Evolutionary conservation across 2,888 invertebrate species (phyloP).

Genomic region (Caenorhabditis sp.): DNA sequence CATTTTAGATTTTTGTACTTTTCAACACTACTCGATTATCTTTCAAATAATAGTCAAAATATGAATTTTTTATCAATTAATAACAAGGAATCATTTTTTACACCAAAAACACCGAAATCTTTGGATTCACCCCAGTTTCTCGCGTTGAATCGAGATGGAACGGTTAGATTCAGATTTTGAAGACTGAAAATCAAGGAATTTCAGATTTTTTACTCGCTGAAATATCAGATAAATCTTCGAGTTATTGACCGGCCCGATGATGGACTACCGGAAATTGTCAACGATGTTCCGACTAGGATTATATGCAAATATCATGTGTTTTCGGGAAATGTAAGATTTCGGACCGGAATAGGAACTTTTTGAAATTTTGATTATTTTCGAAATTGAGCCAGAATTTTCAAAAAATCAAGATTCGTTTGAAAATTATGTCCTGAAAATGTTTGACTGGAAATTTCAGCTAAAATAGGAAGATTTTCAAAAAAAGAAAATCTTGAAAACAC

Average conservation of each 20-base stretch:
- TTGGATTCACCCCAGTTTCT: slow-evolving; percentile 16
- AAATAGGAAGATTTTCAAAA: too few relatives aligned
- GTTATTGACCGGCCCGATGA: slow-evolving; percentile 11
- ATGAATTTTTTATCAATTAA: slow-evolving; percentile 10
- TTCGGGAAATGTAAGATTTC: slow-evolving; percentile 10
- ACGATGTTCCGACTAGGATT: slow-evolving; percentile 8
- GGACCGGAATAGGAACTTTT: too few relatives aligned
- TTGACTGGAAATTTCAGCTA: too few relatives aligned
- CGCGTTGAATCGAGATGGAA: slow-evolving; percentile 13
- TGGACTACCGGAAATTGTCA: slow-evolving; percentile 15
- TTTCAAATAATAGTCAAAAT: slow-evolving; percentile 1
- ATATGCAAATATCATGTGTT: slow-evolving; percentile 32
- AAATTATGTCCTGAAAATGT: too few relatives aligned
- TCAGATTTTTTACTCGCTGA: slow-evolving; percentile 10
- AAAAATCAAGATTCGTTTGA: too few relatives aligned
- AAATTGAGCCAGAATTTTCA: too few relatives aligned
- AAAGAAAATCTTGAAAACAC: too few relatives aligned
- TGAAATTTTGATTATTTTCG: too few relatives aligned
- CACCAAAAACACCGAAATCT: slow-evolving; percentile 4
- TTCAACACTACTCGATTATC: slow-evolving; percentile 6
- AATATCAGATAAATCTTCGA: slow-evolving; percentile 11
- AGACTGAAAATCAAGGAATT: not conserved
- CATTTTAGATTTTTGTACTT: slow-evolving; percentile 12
- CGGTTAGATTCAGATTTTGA: not conserved
- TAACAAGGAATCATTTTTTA: not conserved